Base-by-base conservation (phyloP, 2,113 vertebrate genomes). In the Euleptes europaea region DNA sequence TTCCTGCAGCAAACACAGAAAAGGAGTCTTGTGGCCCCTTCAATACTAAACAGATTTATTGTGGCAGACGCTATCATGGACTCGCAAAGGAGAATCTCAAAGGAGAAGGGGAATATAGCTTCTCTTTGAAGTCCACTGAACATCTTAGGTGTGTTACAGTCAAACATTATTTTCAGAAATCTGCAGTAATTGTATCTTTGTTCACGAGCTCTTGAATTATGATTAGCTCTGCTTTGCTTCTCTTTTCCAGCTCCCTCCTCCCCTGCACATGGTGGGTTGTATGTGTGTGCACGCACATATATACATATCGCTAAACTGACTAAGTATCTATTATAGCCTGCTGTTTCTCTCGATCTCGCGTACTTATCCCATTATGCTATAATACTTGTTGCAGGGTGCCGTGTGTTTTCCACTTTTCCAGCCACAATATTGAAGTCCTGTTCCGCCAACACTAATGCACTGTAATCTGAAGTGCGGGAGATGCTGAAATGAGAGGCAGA, bases 321-420 rank as follows among this genome's bases (percentile, higher is more conserved):
- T 76, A 92, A 93, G 92, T 86, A 84, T 90, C 92, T 54, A 93
- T 95, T 93, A 90, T 5, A 70, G 31, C 92, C 90, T 31, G 88
- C 92, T 90, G 90, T 21, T 88, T 80, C 83, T 88, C 76, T 88
- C 93, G 86, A 4, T 1, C 91, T 90, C 92, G 88, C 4, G 1
- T 90, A 90, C 80, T 95, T 93, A 93, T 83, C 92, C 88, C 69
- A 93, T 95, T 94, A 94, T 85, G 84, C 91, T 83, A 93, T 95
- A 94, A 94, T 82, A 89, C 89, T 88, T 85, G 86, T 83, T 83
- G 47, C 0, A 80, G 85, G 91, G 49, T 91, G 35, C 66, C 89
- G 76, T 73, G 26, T 63, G 84, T 92, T 95, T 93, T 92, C 93
- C 89, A 26, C 66, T 95, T 94, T 65, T 78, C 83, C 94, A 63